Conservation (phyloP, 2,797 vertebrate species). For the Trachops cirrhosus region DNA sequence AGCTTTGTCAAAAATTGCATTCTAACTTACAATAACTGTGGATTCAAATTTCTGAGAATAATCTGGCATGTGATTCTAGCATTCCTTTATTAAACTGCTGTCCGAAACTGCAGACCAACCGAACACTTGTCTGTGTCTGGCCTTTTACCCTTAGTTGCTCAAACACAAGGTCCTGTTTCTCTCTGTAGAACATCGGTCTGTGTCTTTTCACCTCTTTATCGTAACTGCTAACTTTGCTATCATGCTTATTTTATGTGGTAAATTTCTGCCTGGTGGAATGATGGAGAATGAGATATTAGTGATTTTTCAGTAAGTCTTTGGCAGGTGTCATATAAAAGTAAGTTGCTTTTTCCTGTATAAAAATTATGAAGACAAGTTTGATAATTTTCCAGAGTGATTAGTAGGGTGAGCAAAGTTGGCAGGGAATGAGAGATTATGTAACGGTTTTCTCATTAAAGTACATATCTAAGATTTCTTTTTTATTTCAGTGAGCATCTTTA, state of each 20-base stretch:
- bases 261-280: background rate
- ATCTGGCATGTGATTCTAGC: background rate
- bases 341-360: background rate
- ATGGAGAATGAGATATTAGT: slow-evolving; percentile 1
- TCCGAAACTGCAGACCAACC: background rate
- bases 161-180: background rate
- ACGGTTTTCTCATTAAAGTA: slow-evolving; percentile 35
- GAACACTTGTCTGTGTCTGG: background rate
- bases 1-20: background rate
- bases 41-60: slow-evolving; percentile 23
- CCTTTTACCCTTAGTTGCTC: background rate
- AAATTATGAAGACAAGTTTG: slow-evolving; percentile 44
- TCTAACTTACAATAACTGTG: background rate
- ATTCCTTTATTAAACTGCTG: background rate
- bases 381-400: slow-evolving; percentile 30
- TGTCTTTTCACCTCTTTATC: background rate
- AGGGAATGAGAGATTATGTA: background rate
- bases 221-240: background rate
- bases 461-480: background rate
- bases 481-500: slow-evolving; percentile 6
- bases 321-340: slow-evolving; percentile 31
- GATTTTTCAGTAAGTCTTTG: slow-evolving; percentile 41
- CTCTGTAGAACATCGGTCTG: background rate
- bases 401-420: background rate
- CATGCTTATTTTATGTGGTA: background rate